Base-by-base conservation (phyloP, 2,888 invertebrate genomes). In the Nomada hirtipes region DNA sequence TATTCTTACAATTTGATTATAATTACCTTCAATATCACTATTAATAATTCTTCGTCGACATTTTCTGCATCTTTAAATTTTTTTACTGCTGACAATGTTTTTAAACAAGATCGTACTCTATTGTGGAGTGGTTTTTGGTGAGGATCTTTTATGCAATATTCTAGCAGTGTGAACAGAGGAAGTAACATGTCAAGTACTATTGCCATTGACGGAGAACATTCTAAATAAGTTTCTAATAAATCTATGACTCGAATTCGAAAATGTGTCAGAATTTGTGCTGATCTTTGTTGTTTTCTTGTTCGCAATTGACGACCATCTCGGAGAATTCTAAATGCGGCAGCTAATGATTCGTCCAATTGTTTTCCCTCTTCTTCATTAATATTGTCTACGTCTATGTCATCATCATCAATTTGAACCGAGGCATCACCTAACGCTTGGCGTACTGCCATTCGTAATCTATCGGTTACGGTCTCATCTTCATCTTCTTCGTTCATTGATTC, bases 321-420 rank as follows among this genome's bases (percentile, higher is more conserved):
- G 0, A 95, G 95, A 89, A 95, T 95, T 91, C 95, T 96, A 91
- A 98, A 98, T 0, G 97, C 97, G 73, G 96, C 96, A 0, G 96
- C 96, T 76, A 98, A 93, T 0, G 97, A 96, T 84, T 96, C 95
- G 89, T 98, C 96, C 0, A 97, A 93, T 90, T 95, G 95, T 79
- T 95, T 96, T 15, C 97, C 97, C 92, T 97, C 97, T 82, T 96
- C 96, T 89, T 97, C 97, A 84, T 96, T 95, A 89, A 98, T 95
- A 89, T 97, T 95, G 90, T 97, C 97, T 2, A 97, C 95, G 91
- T 97, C 97, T 47, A 97, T 94, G 82, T 96, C 96, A 88, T 96
- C 96, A 61, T 95, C 94, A 78, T 97, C 97, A 3, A 95, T 95
- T 87, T 95, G 95, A 65, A 92, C 94, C 3, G 94, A 95, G 36